A percentile compares a stretch with the other conserved stretches of the same genome.
Evolutionary conservation across 2,113 vertebrate genomes (phyloP).

Genomic region (Puffinus mauretanicus): DNA sequence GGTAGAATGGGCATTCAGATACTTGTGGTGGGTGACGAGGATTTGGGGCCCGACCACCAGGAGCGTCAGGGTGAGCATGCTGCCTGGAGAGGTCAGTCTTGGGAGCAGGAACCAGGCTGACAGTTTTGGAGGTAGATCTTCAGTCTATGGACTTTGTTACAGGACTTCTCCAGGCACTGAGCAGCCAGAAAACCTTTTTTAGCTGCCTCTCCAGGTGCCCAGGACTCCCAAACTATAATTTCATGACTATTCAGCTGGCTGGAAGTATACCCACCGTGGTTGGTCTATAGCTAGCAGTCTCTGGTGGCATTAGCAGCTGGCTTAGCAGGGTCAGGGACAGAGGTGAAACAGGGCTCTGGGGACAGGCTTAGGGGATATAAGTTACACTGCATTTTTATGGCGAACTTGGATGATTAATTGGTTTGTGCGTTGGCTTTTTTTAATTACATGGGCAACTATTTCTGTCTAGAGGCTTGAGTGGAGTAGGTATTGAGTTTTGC

Average conservation of each 20-base stretch:
- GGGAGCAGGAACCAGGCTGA: background rate
- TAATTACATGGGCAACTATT: background rate
- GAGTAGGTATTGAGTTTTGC: background rate
- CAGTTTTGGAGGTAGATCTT: background rate
- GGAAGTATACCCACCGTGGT: background rate
- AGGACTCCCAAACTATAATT: background rate
- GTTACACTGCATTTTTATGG: background rate
- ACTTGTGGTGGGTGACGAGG: too few relatives aligned
- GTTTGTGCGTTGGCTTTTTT: background rate
- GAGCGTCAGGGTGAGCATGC: background rate
- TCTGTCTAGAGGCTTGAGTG: background rate
- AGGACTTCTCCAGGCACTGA: background rate
- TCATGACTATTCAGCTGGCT: background rate
- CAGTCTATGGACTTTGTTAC: background rate
- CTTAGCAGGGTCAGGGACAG: background rate
- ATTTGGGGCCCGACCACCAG: background rate
- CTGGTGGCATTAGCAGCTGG: background rate
- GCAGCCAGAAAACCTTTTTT: background rate
- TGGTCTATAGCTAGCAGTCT: background rate
- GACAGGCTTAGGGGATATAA: background rate
- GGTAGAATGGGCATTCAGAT: background rate
- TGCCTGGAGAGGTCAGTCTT: background rate
- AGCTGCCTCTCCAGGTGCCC: background rate
- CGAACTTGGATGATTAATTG: background rate
- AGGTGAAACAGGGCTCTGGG: background rate